Evolutionary conservation across 2,113 vertebrate species (phyloP).

Genomic region (Antechinus stuartii): DNA sequence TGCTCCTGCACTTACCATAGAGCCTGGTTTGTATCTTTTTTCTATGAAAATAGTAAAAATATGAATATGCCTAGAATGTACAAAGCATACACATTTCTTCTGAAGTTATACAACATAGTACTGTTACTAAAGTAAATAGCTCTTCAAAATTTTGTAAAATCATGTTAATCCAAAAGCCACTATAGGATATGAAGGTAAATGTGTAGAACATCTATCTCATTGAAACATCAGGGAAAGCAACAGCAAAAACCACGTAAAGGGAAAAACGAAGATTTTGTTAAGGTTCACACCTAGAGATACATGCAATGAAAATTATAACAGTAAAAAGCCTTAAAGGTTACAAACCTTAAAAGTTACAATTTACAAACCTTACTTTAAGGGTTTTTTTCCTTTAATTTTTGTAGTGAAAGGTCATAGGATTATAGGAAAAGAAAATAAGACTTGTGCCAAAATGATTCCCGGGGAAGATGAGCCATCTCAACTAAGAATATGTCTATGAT

Average conservation of each 20-base stretch:
- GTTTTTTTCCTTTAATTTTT: not conserved
- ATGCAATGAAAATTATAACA: not conserved
- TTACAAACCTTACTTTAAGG: not conserved
- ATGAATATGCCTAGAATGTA: constrained; percentile 11
- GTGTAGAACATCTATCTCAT: not conserved
- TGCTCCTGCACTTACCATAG: not conserved
- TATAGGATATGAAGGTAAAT: not conserved
- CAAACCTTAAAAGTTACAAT: not conserved
- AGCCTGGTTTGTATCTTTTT: not conserved
- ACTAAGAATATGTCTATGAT: not conserved
- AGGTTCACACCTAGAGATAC: not conserved
- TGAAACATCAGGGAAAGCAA: not conserved
- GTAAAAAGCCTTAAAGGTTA: not conserved
- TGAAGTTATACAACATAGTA: not conserved
- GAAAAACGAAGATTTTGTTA: not conserved
- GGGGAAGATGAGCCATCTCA: not conserved
- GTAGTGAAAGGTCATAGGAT: not conserved
- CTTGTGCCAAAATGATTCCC: not conserved
- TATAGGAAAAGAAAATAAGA: constrained; percentile 9
- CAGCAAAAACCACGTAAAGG: not conserved
- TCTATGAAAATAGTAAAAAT: constrained; percentile 28
- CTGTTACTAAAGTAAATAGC: constrained; percentile 1
- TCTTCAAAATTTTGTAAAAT: not conserved
- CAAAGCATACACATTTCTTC: not conserved
- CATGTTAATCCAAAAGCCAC: constrained; percentile 10